phyloP scores from a whole-genome alignment of 2,113 vertebrate genomes.

The Hippocampus zosterae region DNA sequence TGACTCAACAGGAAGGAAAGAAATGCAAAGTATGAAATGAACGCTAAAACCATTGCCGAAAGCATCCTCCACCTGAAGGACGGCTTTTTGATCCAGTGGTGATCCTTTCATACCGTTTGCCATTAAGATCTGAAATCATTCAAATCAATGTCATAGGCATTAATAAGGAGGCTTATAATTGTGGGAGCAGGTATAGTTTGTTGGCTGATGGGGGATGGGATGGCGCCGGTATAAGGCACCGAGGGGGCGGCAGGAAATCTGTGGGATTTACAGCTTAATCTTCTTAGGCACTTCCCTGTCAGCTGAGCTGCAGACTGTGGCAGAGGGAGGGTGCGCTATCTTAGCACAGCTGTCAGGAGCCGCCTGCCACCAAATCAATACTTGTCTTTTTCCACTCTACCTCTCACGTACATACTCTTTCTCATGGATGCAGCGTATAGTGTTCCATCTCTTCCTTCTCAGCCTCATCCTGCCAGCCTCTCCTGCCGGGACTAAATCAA shows the following conservation, averaged over 20 bases:
- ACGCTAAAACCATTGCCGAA: neutral
- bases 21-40: neutral
- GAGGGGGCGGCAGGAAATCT: constrained; percentile 40
- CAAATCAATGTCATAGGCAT: neutral
- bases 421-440: constrained; percentile 4
- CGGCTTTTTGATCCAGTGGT: neutral
- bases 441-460: constrained; percentile 9
- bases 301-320: constrained; percentile 34
- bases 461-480: constrained; percentile 22
- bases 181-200: neutral
- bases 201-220: constrained; percentile 4
- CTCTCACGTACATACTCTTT: constrained; percentile 5
- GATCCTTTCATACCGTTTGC: neutral
- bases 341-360: constrained; percentile 58
- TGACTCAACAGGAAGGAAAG: neutral
- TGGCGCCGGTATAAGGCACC: neutral
- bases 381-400: constrained; percentile 25
- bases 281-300: constrained; percentile 51
- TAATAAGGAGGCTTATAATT: constrained; percentile 6
- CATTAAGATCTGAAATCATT: neutral
- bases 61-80: neutral
- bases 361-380: constrained; percentile 58
- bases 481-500: constrained; percentile 43
- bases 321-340: constrained; percentile 28
- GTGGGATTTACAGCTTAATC: constrained; percentile 54